Evolutionary conservation across 2,797 vertebrate species (phyloP), one percentile per base, ranked within the genome.

Genomic region (Tapera naevia): DNA sequence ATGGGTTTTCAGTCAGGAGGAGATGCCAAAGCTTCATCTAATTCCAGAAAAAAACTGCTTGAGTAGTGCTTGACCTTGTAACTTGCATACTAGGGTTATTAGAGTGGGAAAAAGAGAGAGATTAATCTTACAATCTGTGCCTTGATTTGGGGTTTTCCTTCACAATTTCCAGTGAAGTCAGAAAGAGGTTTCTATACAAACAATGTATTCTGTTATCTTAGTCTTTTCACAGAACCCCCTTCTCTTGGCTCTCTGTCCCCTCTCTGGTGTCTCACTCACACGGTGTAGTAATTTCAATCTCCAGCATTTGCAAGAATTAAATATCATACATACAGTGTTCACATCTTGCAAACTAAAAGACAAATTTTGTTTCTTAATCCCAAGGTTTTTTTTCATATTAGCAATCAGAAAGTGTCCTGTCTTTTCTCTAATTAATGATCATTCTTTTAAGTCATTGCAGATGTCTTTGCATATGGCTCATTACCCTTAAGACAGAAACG

Each of bases 391-490:
- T 9, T 11, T 30, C 61, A 23, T 80, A 94, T 90, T 95, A 89
- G 73, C 91, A 95, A 87, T 93, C 95, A 94, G 91, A 96, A 97
- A 96, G 61, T 96, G 88, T 96, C 95, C 96, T 97, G 97, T 97
- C 97, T 98, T 92, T 86, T 95, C 83, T 96, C 94, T 98, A 98
- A 98, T 98, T 98, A 98, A 98, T 98, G 98, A 97, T 94, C 88
- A 93, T 72, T 94, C 97, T 97, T 96, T 97, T 97, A 97, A 96
- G 95, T 97, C 91, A 96, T 93, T 97, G 96, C 98, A 98, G 97
- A 98, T 98, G 98, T 98, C 97, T 97, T 97, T 91, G 75, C 97
- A 97, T 98, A 98, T 97, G 98, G 97, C 97, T 98, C 98, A 98
- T 98, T 98, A 98, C 97, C 97, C 97, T 94, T 84, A 98, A 97